Conservation (phyloP, 2,113 vertebrate genomes). For the Haplotaxodon microlepis region DNA sequence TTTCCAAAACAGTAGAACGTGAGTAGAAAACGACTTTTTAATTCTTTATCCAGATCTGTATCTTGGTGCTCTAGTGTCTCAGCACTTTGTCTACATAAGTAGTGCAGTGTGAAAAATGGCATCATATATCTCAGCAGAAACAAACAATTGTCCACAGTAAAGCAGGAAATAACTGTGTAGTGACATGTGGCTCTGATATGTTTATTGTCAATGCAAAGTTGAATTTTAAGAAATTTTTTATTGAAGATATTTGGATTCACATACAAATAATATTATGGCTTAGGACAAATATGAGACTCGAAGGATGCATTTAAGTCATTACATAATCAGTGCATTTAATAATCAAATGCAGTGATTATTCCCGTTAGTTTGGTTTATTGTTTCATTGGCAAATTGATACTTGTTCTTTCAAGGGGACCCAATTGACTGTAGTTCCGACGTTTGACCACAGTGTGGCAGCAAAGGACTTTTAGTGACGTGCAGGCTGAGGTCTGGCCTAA, state of each 20-base stretch:
- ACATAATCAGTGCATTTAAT: neutral
- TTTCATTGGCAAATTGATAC: neutral
- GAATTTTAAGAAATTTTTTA: neutral
- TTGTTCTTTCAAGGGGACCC: neutral
- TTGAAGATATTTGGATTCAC: neutral
- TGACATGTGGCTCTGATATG: neutral
- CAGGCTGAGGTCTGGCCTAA: neutral
- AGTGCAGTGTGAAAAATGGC: neutral
- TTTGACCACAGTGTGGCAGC: conserved; percentile 46
- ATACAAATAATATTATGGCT: neutral
- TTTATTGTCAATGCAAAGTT: neutral
- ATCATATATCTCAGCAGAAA: neutral
- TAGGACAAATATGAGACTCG: neutral
- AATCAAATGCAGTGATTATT: neutral
- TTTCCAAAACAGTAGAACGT: neutral
- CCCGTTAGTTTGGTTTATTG: neutral
- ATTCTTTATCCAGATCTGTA: neutral
- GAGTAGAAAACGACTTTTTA: fast-evolving
- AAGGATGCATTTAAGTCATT: neutral
- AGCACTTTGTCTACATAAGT: neutral
- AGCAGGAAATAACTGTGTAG: neutral
- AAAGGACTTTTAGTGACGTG: neutral
- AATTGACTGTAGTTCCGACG: neutral
- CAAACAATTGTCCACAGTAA: neutral
- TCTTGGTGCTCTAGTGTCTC: neutral